Conservation (phyloP, 2,888 invertebrate genomes). For the Adelognathus sp. region DNA sequence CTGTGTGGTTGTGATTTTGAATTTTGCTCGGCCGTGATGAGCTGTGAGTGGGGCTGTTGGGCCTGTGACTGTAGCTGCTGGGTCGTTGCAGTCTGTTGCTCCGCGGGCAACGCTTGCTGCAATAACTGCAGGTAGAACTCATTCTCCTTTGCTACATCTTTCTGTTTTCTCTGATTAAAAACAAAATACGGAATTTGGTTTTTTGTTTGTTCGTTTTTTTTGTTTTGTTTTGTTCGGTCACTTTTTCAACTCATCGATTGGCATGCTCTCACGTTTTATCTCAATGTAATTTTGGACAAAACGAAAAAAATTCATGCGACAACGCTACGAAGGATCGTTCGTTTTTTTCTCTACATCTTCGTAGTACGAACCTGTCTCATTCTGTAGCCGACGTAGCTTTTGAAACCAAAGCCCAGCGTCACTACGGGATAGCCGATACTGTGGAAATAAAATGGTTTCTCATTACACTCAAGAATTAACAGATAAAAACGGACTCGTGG, state of each 20-base stretch:
- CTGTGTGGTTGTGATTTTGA: slow-evolving; percentile 78
- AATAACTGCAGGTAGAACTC: slow-evolving; percentile 96
- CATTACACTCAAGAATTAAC: not conserved
- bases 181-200: slow-evolving; percentile 42
- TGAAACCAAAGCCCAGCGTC: slow-evolving; percentile 97
- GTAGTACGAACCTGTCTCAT: slow-evolving; percentile 86
- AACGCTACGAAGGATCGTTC: not conserved
- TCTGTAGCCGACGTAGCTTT: slow-evolving; percentile 94
- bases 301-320: slow-evolving; percentile 4
- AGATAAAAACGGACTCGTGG: not conserved
- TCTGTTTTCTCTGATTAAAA: slow-evolving; percentile 90
- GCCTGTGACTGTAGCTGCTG: slow-evolving; percentile 75
- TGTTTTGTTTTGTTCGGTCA: no score
- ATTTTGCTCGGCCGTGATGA: slow-evolving; percentile 74
- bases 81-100: slow-evolving; percentile 80
- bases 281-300: slow-evolving; percentile 1
- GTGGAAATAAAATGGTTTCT: slow-evolving; percentile 73
- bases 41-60: slow-evolving; percentile 73
- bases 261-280: not conserved
- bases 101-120: slow-evolving; percentile 93
- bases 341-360: not conserved
- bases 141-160: slow-evolving; percentile 96
- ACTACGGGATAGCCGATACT: slow-evolving; percentile 97
- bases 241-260: slow-evolving; percentile 11
- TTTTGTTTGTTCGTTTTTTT: not conserved